phyloP scores from a whole-genome alignment of 2,888 invertebrate genomes.

The Erannis defoliaria region DNA sequence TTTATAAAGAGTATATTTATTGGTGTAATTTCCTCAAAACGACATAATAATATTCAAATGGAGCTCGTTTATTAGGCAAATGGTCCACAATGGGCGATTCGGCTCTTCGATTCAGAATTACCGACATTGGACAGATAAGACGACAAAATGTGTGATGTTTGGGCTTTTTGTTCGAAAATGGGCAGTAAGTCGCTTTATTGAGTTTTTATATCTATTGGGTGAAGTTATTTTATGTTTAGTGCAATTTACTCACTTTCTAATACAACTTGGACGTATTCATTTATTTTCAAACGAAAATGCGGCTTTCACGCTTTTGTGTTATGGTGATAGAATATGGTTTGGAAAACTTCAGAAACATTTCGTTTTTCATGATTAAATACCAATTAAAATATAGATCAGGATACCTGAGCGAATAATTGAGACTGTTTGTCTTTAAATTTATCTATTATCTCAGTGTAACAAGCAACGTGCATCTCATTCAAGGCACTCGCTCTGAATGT shows the following conservation, averaged over 20 bases:
- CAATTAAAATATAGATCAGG: too few species aligned
- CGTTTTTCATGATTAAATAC: too few species aligned
- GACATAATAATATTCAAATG: constrained; percentile 41
- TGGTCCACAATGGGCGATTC: constrained; percentile 28
- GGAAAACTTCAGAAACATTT: too few species aligned
- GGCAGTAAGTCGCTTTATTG: constrained; percentile 15
- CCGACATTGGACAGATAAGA: constrained; percentile 21
- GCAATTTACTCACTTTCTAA: constrained; percentile 14
- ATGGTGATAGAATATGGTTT: too few species aligned
- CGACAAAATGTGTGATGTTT: constrained; percentile 33
- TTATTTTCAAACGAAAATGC: neutral
- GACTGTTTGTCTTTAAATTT: too few species aligned
- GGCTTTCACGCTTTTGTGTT: neutral
- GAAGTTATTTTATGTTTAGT: constrained; percentile 9
- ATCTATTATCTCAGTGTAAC: too few species aligned
- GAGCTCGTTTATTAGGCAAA: constrained; percentile 36
- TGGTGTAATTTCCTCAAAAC: constrained; percentile 34
- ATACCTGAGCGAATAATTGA: too few species aligned
- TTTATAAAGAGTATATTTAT: constrained; percentile 33
- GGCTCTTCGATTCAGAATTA: constrained; percentile 22
- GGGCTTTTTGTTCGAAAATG: constrained; percentile 28
- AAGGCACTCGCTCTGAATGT: too few species aligned
- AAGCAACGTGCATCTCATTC: too few species aligned
- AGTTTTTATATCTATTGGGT: constrained; percentile 18
- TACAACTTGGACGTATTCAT: constrained; percentile 2